Conservation (phyloP, 2,113 vertebrate species). For the Istiophorus platypterus region DNA sequence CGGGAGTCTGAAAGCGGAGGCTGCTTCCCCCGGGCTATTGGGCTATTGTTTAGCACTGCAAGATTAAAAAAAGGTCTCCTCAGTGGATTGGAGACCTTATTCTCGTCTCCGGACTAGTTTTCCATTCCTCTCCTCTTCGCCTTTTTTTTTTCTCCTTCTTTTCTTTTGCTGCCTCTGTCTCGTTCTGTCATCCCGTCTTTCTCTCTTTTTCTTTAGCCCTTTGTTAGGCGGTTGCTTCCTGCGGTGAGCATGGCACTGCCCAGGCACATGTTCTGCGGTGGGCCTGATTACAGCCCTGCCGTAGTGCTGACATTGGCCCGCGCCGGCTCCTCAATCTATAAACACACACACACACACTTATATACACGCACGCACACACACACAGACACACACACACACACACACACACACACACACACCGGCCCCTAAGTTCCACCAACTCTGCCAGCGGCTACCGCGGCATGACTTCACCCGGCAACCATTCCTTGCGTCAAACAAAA, state of each 20-base stretch:
- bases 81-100: conserved; percentile 10
- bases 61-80: conserved; percentile 4
- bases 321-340: conserved; percentile 73
- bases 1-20: background rate
- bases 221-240: conserved; percentile 78
- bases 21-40: background rate
- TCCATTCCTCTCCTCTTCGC: conserved; percentile 43
- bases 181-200: conserved; percentile 27
- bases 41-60: background rate
- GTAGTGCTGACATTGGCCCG: conserved; percentile 85
- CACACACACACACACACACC: conserved; percentile 39
- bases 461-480: conserved; percentile 86
- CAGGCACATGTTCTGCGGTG: conserved; percentile 83
- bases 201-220: conserved; percentile 69
- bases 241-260: conserved; percentile 81
- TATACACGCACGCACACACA: conserved; percentile 72
- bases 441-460: conserved; percentile 83
- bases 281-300: conserved; percentile 85
- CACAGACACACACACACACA: conserved; percentile 49
- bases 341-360: conserved; percentile 73
- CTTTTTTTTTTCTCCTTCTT: conserved; percentile 21
- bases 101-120: conserved; percentile 39
- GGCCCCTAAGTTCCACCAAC: conserved; percentile 81
- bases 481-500: conserved; percentile 86
- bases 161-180: conserved; percentile 23